A percentile compares a stretch with the other conserved stretches of the same genome.
phyloP scores from a whole-genome alignment of 2,113 vertebrate species.

The Nematolebias whitei region DNA sequence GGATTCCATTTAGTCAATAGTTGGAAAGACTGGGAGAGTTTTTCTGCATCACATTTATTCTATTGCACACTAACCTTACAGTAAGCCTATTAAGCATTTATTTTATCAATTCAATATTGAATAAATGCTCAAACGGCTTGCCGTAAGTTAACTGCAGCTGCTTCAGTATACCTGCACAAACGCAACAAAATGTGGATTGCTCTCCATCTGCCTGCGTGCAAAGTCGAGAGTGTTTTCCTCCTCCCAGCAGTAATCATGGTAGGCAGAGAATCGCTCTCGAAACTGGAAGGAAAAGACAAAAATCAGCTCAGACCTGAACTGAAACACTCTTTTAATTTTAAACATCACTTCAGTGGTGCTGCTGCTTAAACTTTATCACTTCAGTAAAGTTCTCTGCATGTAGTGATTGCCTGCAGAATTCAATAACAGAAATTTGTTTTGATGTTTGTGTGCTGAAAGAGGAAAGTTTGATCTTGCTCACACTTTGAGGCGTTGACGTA shows the following conservation, averaged over 20 bases:
- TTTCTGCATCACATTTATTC: neutral
- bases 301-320: neutral
- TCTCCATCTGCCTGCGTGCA: constrained; percentile 75
- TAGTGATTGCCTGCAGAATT: no score
- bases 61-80: no score
- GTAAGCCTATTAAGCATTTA: no score
- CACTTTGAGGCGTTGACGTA: neutral
- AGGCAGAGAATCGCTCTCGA: constrained; percentile 77
- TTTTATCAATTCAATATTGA: no score
- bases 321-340: neutral
- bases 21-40: neutral
- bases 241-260: constrained; percentile 81
- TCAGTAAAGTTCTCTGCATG: no score
- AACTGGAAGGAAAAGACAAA: constrained; percentile 67
- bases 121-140: no score
- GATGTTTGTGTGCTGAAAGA: neutral
- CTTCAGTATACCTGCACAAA: constrained; percentile 75
- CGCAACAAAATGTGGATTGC: constrained; percentile 75
- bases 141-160: neutral
- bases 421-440: neutral
- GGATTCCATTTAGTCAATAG: constrained; percentile 19
- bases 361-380: neutral
- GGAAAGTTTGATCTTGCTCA: neutral
- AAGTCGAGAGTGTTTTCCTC: constrained; percentile 81
- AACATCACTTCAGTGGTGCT: neutral